Conservation (phyloP, 2,113 vertebrate genomes). For the Gavia stellata region DNA sequence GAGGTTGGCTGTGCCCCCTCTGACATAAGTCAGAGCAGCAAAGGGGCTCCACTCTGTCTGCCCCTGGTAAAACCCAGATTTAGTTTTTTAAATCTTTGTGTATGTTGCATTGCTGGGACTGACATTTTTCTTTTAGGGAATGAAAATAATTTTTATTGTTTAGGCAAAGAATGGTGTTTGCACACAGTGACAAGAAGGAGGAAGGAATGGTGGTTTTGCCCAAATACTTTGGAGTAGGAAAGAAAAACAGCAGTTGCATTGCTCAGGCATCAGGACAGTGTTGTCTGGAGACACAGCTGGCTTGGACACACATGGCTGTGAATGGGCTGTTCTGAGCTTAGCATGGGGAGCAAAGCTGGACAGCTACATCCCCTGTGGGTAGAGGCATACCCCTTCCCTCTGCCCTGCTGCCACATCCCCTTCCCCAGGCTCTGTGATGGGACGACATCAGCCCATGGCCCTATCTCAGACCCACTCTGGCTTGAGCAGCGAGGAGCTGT, state of each 20-base stretch:
- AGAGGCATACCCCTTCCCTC: not conserved
- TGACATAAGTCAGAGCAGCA: not conserved
- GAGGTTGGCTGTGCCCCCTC: not conserved
- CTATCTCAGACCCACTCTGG: not conserved
- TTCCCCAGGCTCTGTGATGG: not conserved
- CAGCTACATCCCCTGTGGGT: not conserved
- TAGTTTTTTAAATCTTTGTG: not conserved
- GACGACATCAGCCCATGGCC: fast-evolving
- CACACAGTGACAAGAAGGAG: not conserved
- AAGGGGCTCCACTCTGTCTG: not conserved
- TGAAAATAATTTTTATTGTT: not conserved
- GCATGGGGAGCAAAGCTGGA: not conserved
- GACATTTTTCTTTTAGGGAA: not conserved
- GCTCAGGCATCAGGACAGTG: not conserved
- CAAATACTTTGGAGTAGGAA: not conserved
- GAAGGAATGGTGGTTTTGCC: not conserved
- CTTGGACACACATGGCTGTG: not conserved
- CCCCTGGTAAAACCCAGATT: not conserved
- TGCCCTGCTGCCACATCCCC: not conserved
- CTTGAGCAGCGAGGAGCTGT: not conserved
- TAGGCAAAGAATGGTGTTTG: not conserved
- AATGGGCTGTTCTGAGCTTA: not conserved
- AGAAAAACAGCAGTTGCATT: not conserved
- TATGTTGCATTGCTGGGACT: not conserved
- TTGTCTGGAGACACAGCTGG: not conserved